Percentiles rank a stretch among this genome's conserved stretches.
Conservation (phyloP, 1,140 invertebrate species). For the Leucophenga varia region DNA sequence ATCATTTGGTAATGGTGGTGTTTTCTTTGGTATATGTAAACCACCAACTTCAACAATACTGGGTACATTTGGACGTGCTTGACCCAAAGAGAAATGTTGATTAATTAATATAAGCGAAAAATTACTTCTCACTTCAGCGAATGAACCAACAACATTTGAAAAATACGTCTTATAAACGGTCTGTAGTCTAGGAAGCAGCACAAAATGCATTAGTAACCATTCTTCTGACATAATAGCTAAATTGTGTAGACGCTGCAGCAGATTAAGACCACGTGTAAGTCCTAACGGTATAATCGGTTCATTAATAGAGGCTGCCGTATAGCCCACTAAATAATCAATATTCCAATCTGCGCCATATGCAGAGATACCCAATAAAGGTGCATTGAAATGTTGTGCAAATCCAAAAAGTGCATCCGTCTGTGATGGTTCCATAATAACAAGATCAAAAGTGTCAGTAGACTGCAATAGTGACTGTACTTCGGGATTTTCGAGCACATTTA, state of each 20-base stretch:
- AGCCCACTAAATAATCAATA: conserved; percentile 20
- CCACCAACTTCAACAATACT: conserved; percentile 61
- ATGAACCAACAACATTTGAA: background rate
- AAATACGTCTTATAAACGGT: conserved; percentile 17
- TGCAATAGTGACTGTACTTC: conserved; percentile 20
- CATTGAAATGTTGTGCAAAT: conserved; percentile 28
- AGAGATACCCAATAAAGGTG: conserved; percentile 21
- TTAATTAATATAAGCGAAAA: conserved; percentile 59
- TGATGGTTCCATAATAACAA: conserved; percentile 25
- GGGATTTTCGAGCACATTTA: conserved; percentile 12
- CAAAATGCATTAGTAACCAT: conserved; percentile 9
- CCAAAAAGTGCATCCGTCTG: conserved; percentile 25
- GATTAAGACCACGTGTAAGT: background rate
- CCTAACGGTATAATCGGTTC: conserved; percentile 16
- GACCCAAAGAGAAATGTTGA: conserved; percentile 56
- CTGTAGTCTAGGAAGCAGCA: conserved; percentile 22
- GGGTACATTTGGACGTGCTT: conserved; percentile 54
- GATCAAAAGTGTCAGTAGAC: conserved; percentile 24
- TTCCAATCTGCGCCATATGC: conserved; percentile 34
- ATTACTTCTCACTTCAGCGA: conserved; percentile 34
- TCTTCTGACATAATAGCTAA: conserved; percentile 29
- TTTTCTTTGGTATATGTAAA: conserved; percentile 50
- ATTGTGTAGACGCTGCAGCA: conserved; percentile 24
- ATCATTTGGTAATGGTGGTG: conserved; percentile 42
- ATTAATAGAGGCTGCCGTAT: conserved; percentile 1